Base-by-base conservation (phyloP, 2,888 invertebrate species). In the Yponomeuta malinellus region DNA sequence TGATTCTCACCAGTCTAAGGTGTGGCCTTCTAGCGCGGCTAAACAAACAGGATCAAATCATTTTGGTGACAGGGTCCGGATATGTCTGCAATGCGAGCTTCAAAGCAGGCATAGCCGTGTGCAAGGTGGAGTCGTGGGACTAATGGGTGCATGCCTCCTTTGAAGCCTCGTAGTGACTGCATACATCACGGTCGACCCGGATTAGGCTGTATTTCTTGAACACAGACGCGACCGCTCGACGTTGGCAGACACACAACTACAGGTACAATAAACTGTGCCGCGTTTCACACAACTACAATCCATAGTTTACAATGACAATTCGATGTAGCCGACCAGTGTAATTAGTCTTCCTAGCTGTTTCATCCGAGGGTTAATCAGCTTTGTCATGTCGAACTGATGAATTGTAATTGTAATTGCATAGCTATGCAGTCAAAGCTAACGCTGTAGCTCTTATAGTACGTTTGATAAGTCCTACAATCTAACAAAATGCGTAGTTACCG, bases 131-230 rank as follows among this genome's bases (percentile, higher is more conserved):
- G 15, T 15, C 52, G 15, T 59, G 15, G 52, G 52, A 59, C 52
- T 15, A 59, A 59, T 59, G 52, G 52, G 52, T 59, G 52, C 52
- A 59, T 15, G 52, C 15, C 52, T 59, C 52, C 52, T 59, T 59
- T 59, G 52, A 59, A 59, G 52, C 52, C 52, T 59, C 52, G 52
- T 59, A 59, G 52, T 15, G 52, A 59, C 52, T 59, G 52, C 52
- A 59, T 59, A 59, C 52, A 59, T 59, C 52, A 59, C 52, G 15
- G 12, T 15, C 52, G 52, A 1, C 52, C 15, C 52, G 52, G 52
- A 59, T 59, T 15, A 59, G 52, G 5, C 52, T 59, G 15, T 59
- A 12, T 59, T 59, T 59, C 52, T 59, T 59, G 52, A 59, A 59
- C 15, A 59, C 43, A 43, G 43, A 15, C 15, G 12, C 15, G 52